Base-by-base conservation (phyloP, 2,113 vertebrate genomes). In the Arizona elegans region DNA sequence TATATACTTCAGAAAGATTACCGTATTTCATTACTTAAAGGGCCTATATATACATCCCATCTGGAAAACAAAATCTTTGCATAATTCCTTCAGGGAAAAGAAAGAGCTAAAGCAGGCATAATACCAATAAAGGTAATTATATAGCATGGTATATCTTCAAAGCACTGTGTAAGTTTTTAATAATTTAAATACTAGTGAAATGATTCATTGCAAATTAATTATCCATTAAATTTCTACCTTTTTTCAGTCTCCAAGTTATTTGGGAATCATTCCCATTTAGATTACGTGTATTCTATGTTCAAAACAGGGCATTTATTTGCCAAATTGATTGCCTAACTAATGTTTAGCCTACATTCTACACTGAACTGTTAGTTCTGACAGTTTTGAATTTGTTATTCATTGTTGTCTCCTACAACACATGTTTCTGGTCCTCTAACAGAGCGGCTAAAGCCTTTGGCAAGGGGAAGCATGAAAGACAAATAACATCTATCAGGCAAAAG, bases 21-120 rank as follows among this genome's bases (percentile, higher is more conserved):
- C 89, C 86, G 58, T 90, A 33, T 88, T 33, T 91, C 52, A 95
- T 93, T 93, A 92, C 24, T 93, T 90, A 1, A 92, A 94, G 88
- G 29, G 3, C 23, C 75, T 58, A 87, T 93, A 91, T 65, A 87
- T 86, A 70, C 86, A 56, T 91, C 56, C 92, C 89, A 58, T 89
- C 87, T 87, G 81, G 91, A 8, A 93, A 5, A 15, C n/a, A 92
- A 75, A 93, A 5, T 65, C 91, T 92, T 55, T 94, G 88, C 21
- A 1, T 0, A 9, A 96, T 2, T 93, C 65, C 47, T 93, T 86
- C 91, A 92, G 92, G 90, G 9, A 62, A 94, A 92, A 91, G 6
- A 70, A 43, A 52, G 13, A 92, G 94, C 91, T 29, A 7, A 91
- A 87, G 85, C 88, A 92, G 29, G 88, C 88, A 38, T 90, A 70